Base-by-base conservation (phyloP, 2,113 vertebrate species). In the Colistium nudipinnis region DNA sequence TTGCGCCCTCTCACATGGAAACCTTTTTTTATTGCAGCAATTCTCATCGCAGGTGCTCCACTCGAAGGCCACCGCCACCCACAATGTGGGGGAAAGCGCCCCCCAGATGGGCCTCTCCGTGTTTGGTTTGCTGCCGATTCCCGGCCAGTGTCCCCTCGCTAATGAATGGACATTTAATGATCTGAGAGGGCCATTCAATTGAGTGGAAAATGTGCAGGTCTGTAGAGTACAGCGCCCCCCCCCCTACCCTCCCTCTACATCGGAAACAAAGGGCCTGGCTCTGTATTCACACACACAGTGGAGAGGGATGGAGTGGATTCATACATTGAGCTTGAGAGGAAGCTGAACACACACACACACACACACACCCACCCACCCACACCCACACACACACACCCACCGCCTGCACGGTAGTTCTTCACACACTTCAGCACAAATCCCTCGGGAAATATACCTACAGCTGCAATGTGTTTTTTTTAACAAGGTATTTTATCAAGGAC, bases 161-260 rank as follows among this genome's bases (percentile, higher is more conserved):
- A 88, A 90, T 90, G 86, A 93, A 90, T 90, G 85, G 82, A 64
- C 62, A 77, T 88, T 89, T 91, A 92, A 93, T 90, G 82, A 91
- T 91, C 85, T 88, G 80, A 90, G 86, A 84, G 84, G 57, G 57
- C 54, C 61, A 78, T 87, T 91, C 82, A 90, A 82, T 84, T 87
- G 84, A 90, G 89, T 88, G 81, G 84, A 87, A 91, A 90, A 90
- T 85, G 76, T 60, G 72, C 68, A 76, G 82, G 80, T 87, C 74
- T 71, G 62, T 45, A 41, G 78, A 80, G 78, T 44, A 20, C 80
- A 62, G 74, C 12, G 12, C 27, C 6, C 27, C 47, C 12, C 43
- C 14, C 39, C 39, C 7, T n/a, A 17, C 20, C 43, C 64, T 83
- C 66, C 66, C 76, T 84, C 81, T 55, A 73, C 28, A n/a, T 22